A percentile compares a stretch with the other conserved stretches of the same genome.
Conservation (phyloP, 2,888 invertebrate species). For the Neoitamus cyanurus region DNA sequence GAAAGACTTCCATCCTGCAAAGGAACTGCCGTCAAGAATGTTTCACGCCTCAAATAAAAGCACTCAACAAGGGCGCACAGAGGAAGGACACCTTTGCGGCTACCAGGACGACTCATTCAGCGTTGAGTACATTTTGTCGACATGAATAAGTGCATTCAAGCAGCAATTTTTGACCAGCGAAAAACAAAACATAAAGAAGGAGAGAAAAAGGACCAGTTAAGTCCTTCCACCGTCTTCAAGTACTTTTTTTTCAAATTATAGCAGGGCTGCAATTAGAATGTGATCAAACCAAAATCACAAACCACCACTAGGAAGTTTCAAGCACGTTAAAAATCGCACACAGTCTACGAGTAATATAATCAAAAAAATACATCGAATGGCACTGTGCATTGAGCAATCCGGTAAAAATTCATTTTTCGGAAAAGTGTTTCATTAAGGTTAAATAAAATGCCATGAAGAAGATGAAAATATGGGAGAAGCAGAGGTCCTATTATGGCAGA, state of each 20-base stretch:
- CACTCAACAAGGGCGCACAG: not conserved
- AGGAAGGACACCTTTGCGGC: not conserved
- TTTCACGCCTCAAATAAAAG: not conserved
- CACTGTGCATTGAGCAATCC: too few species aligned
- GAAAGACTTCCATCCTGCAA: not conserved
- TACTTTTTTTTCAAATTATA: not conserved
- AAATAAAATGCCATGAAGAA: too few species aligned
- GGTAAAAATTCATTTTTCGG: too few species aligned
- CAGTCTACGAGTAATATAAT: too few species aligned
- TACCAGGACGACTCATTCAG: not conserved
- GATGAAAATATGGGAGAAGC: too few species aligned
- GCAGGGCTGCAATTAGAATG: not conserved
- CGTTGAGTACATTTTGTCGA: not conserved
- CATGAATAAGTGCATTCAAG: not conserved
- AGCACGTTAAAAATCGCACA: too few species aligned
- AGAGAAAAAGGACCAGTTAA: not conserved
- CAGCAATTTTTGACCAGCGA: not conserved
- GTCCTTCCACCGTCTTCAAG: not conserved
- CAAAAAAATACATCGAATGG: too few species aligned
- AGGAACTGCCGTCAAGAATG: not conserved
- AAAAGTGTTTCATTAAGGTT: too few species aligned
- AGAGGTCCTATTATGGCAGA: too few species aligned
- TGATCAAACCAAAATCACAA: not conserved
- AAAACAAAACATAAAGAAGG: not conserved
- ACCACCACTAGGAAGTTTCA: too few species aligned